These are phyloP conservation scores for Trachops cirrhosus DNA, from an alignment of 2,797 vertebrate genomes.

Conservation along the genomic window DNA sequence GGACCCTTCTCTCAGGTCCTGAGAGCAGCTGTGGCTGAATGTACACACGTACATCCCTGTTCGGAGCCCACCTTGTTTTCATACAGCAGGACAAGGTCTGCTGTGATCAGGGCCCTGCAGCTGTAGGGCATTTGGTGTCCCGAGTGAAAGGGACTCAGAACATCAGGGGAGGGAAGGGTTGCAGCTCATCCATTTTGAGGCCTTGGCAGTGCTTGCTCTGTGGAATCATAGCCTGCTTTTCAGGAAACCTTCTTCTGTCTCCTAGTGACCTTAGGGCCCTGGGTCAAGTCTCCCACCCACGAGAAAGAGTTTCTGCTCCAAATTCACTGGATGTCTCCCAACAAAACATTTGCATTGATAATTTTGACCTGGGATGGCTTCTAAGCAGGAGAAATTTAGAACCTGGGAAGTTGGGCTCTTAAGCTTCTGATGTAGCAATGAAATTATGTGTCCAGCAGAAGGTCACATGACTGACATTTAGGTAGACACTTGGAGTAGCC, in stretches of 20 bases:
- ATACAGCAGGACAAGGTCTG: accelerated
- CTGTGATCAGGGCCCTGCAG: accelerated
- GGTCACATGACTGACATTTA: neutral
- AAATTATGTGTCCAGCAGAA: accelerated
- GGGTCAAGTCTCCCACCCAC: neutral
- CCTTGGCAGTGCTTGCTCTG: accelerated
- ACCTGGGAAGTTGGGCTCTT: too few species aligned
- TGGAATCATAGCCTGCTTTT: neutral
- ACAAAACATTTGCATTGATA: neutral
- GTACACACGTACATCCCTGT: accelerated
- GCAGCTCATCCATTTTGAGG: accelerated
- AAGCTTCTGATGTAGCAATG: accelerated
- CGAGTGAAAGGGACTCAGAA: accelerated
- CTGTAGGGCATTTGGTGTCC: accelerated
- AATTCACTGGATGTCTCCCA: accelerated
- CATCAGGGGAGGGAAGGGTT: accelerated
- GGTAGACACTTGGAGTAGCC: neutral
- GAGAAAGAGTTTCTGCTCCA: neutral
- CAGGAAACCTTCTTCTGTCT: neutral
- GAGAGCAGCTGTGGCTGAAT: too few species aligned
- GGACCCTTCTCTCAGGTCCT: too few species aligned
- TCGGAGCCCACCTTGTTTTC: accelerated
- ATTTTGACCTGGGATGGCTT: neutral
- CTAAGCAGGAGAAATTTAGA: neutral
- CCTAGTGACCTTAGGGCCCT: neutral